Base-by-base conservation (phyloP, 2,797 vertebrate genomes). In the Choloepus didactylus region DNA sequence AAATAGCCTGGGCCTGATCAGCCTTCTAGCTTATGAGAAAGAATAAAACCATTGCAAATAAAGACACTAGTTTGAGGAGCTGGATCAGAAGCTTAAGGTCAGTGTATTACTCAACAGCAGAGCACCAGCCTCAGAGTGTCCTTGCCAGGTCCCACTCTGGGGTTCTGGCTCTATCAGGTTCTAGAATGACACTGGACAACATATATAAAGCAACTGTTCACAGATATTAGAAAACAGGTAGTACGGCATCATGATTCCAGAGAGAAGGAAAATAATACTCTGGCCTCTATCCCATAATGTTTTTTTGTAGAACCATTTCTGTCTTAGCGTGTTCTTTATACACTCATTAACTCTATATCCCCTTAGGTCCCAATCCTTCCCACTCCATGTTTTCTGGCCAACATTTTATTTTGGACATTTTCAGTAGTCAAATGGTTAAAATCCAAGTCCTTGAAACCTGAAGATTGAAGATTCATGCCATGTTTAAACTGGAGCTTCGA, bases 381-480 rank as follows among this genome's bases (percentile, higher is more conserved):
- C 18, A 76, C 49, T 14, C 72, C 41, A 6, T 62, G 18, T 5
- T 64, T 35, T 44, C 54, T 38, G 18, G 29, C 44, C n/a, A 94
- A 27, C 16, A 51, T 38, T 91, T 88, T 82, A 88, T 60, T 72
- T 49, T 70, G 7, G 8, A 67, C 11, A 46, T 60, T 86, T 91
- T 91, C 18, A 84, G 25, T 66, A 91, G 72, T 66, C 41, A 73
- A 73, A 88, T 77, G 19, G 12, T 80, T 93, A 49, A 84, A 81
- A 69, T 60, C 35, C 9, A 85, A 62, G 7, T 54, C 77, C 11
- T 87, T 56, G 35, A 94, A 81, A 89, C 5, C 35, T 73, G 23
- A 96, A 84, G 54, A 64, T 5, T 92, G 81, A 87, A 77, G 29
- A 89, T 31, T 72, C 66, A 84, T 73, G 46, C n/a, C 18, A 3